Conservation (phyloP, 2,797 vertebrate genomes). For the Clamator glandarius region DNA sequence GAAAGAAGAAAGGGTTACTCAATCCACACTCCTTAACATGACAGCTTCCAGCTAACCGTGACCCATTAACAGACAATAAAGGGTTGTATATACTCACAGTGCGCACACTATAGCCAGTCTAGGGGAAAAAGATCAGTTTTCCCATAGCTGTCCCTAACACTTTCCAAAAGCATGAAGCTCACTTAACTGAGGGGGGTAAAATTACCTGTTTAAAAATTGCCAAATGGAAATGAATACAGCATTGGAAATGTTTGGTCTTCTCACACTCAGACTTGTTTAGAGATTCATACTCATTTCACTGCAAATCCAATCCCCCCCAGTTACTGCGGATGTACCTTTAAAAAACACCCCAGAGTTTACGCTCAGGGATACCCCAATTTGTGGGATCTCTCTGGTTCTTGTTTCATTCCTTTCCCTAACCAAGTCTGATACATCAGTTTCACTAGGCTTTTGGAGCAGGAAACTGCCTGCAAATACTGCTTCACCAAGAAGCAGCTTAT, state of each 20-base stretch:
- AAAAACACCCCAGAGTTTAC: not conserved
- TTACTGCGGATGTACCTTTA: not conserved
- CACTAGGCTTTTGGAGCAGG: not conserved
- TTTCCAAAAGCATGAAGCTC: constrained; percentile 11
- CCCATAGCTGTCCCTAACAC: not conserved
- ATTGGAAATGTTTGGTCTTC: not conserved
- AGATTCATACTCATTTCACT: not conserved
- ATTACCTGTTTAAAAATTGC: constrained; percentile 12
- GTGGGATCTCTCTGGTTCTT: constrained; percentile 48
- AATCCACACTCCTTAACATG: not conserved
- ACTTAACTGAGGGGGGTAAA: not conserved
- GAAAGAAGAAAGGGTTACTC: constrained; percentile 17
- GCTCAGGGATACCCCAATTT: not conserved
- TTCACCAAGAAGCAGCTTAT: not conserved
- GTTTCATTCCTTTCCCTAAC: constrained; percentile 10
- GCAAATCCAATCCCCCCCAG: constrained; percentile 18
- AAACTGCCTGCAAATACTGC: not conserved
- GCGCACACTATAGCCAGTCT: not conserved
- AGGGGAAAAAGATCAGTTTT: not conserved
- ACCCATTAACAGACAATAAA: not conserved
- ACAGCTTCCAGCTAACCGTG: not conserved
- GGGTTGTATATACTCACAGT: not conserved
- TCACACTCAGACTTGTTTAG: not conserved
- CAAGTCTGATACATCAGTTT: constrained; percentile 13
- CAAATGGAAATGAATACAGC: constrained; percentile 11